Evolutionary conservation across 2,113 vertebrate genomes (phyloP).

Genomic region (Pluvianellus socialis): DNA sequence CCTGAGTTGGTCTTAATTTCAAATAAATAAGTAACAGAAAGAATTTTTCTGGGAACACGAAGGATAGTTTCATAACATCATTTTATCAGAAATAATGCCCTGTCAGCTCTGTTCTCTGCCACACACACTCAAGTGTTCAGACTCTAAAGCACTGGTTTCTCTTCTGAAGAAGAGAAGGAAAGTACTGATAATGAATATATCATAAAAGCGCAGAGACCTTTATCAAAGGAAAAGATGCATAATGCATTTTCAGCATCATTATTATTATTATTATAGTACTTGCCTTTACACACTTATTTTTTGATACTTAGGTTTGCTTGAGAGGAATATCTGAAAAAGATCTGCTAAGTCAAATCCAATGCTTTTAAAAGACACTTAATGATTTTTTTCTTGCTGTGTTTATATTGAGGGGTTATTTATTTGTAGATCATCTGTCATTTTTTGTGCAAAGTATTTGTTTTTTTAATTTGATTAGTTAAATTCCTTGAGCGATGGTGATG

Average conservation of each 20-base stretch:
- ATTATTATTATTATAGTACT: slow-evolving; percentile 23
- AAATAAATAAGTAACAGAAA: slow-evolving; percentile 48
- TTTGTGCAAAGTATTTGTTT: slow-evolving; percentile 36
- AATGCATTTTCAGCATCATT: slow-evolving; percentile 4
- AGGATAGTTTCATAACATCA: slow-evolving; percentile 27
- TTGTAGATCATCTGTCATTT: slow-evolving; percentile 41
- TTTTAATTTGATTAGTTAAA: slow-evolving; percentile 30
- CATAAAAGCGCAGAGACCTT: background rate
- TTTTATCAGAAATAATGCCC: background rate
- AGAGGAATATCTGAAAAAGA: slow-evolving; percentile 62
- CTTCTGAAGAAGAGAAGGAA: background rate
- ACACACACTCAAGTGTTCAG: background rate
- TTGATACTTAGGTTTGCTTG: slow-evolving; percentile 64
- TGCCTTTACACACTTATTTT: slow-evolving; percentile 59
- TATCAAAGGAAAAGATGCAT: slow-evolving; percentile 18
- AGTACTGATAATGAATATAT: slow-evolving; percentile 37
- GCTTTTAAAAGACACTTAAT: slow-evolving; percentile 63
- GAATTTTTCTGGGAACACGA: background rate
- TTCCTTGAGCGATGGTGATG: slow-evolving; percentile 4
- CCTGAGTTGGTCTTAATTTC: slow-evolving; percentile 38
- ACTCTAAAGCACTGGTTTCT: background rate
- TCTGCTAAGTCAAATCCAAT: slow-evolving; percentile 49
- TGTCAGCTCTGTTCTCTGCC: background rate
- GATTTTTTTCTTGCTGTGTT: slow-evolving; percentile 57
- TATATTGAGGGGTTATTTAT: slow-evolving; percentile 42